Base-by-base conservation (phyloP, 1,140 invertebrate genomes). In the Macrobrachium rosenbergii region DNA sequence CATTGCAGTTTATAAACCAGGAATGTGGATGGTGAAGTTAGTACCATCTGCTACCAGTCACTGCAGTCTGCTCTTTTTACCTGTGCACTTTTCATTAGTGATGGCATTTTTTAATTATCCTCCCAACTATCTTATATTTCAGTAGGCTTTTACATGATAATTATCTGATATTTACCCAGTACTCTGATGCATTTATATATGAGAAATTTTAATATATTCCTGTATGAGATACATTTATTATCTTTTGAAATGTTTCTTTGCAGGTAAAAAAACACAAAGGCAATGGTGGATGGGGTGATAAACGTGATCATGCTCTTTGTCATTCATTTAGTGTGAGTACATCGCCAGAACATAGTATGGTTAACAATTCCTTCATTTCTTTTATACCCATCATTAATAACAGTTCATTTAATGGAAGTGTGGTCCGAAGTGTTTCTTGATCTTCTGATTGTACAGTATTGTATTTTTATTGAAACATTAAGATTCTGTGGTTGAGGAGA, bases 211-310 rank as follows among this genome's bases (percentile, higher is more conserved):
- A 37, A 37, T 37, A 10, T 52, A 0, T 63, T 63, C 12, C 14
- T 79, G 11, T 21, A 60, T 79, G 11, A 10, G 11, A 10, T 10
- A 60, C 0, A 60, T 60, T 28, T 75, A 8, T 8, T n/a, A 23
- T 72, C 21, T 12, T 37, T 16, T 72, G 14, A 77, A 11, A 52
- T 60, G 21, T 37, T 80, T 7, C 23, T 80, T 63, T 16, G 90
- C 90, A 87, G 59, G 94, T 95, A 64, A 98, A 97, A 93, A 93
- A 96, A 58, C 95, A 96, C 5, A 99, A 99, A 92, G 97, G 97
- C 28, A 99, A 99, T 91, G 99, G 98, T 16, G 98, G 98, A 0
- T 99, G 98, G 98, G 98, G 97, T n/a, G 99, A 99, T 92, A 90
- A 94, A n/a, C 91, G 95, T 75, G 95, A 95, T 91, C 93, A 93